phyloP scores from a whole-genome alignment of 2,888 invertebrate species.

The Argynnis bischoffii region DNA sequence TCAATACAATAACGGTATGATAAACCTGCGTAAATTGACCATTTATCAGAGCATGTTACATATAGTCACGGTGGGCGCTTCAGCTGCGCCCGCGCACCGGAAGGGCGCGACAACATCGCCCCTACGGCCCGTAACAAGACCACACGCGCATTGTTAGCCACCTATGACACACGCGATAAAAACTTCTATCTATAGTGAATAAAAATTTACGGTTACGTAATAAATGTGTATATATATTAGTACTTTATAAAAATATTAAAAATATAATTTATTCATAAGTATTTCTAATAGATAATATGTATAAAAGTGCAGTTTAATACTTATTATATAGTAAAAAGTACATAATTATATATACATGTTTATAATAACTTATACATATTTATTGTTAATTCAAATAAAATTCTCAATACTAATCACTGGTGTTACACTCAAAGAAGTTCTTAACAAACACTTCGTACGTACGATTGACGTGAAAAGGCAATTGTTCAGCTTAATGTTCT shows the following conservation, averaged over 20 bases:
- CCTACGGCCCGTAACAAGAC: constrained; percentile 70
- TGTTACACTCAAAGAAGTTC: constrained; percentile 46
- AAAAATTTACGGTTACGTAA: background rate
- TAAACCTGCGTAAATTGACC: constrained; percentile 55
- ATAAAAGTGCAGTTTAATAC: too few relatives aligned
- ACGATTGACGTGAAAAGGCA: constrained; percentile 60
- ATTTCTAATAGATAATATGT: too few relatives aligned
- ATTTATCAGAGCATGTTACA: constrained; percentile 70
- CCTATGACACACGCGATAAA: constrained; percentile 61
- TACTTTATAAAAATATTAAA: background rate
- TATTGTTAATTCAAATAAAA: background rate
- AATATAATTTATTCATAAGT: background rate
- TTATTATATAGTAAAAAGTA: too few relatives aligned
- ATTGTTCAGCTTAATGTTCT: constrained; percentile 48
- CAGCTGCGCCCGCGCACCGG: constrained; percentile 71
- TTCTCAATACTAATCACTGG: background rate
- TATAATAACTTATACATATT: too few relatives aligned
- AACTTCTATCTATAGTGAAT: constrained; percentile 10
- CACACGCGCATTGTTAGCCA: constrained; percentile 65
- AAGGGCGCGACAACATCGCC: constrained; percentile 78
- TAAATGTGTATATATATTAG: too few relatives aligned
- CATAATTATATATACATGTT: too few relatives aligned
- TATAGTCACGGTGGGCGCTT: constrained; percentile 62
- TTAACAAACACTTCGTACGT: constrained; percentile 45
- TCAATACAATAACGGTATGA: constrained; percentile 45